A percentile compares a stretch with the other conserved stretches of the same genome.
Conservation (phyloP, 1,140 invertebrate species). For the Heterodera carotae region DNA sequence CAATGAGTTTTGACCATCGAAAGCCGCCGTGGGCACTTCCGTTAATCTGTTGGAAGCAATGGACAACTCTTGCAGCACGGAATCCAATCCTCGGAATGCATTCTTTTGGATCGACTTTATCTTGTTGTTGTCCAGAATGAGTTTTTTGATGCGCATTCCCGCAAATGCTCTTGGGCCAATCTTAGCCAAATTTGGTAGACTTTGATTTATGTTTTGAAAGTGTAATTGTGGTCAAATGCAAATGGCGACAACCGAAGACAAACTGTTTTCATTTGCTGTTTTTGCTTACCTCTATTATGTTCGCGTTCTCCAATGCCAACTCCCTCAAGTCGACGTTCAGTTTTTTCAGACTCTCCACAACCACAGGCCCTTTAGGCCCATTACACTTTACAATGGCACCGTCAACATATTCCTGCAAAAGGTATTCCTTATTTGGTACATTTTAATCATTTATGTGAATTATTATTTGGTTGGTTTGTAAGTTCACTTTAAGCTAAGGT, state of each 20-base stretch:
- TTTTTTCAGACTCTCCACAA: conserved; percentile 62
- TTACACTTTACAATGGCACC: conserved; percentile 63
- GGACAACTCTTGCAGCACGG: conserved; percentile 58
- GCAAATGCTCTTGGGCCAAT: conserved; percentile 61
- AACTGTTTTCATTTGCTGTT: too few species aligned
- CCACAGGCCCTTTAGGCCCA: conserved; percentile 56
- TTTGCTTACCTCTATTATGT: conserved; percentile 64
- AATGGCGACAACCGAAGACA: too few species aligned
- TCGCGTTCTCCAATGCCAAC: conserved; percentile 61
- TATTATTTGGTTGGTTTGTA: too few species aligned
- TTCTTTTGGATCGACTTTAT: conserved; percentile 58
- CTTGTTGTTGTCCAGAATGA: conserved; percentile 64
- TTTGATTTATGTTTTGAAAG: too few species aligned
- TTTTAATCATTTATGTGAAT: too few species aligned
- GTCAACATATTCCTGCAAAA: conserved; percentile 57
- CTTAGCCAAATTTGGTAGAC: conserved; percentile 40
- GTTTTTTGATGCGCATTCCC: conserved; percentile 63
- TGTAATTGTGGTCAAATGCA: background rate
- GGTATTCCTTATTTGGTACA: background rate
- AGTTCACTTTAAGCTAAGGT: too few species aligned
- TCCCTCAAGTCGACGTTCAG: conserved; percentile 57
- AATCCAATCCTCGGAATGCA: conserved; percentile 61
- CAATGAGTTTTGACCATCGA: conserved; percentile 21
- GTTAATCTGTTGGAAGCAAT: conserved; percentile 56
- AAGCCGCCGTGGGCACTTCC: conserved; percentile 48